Percentiles rank a stretch among this genome's conserved stretches.
Conservation (phyloP, 1,140 invertebrate species). For the Macrotrachela quadricornifera region DNA sequence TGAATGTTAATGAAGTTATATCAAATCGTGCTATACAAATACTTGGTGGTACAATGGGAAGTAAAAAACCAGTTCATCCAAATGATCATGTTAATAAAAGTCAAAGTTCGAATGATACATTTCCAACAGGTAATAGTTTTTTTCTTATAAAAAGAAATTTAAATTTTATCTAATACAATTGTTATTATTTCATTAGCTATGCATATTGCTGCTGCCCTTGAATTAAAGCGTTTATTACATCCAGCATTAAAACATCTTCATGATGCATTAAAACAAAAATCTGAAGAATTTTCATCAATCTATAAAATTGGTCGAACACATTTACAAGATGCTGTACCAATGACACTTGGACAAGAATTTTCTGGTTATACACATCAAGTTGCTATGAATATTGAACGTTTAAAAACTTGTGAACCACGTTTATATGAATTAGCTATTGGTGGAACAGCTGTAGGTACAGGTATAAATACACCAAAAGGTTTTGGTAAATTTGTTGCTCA, state of each 20-base stretch:
- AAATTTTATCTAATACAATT: too few species aligned
- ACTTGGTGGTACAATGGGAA: constrained; percentile 70
- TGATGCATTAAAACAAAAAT: constrained; percentile 51
- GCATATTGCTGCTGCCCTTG: constrained; percentile 82
- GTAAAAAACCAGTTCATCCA: constrained; percentile 81
- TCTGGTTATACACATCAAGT: constrained; percentile 74
- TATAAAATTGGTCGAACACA: constrained; percentile 78
- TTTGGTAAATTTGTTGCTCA: constrained; percentile 69
- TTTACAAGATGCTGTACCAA: constrained; percentile 71
- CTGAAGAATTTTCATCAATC: constrained; percentile 63
- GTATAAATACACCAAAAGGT: constrained; percentile 54
- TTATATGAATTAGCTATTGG: constrained; percentile 67
- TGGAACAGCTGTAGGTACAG: constrained; percentile 92
- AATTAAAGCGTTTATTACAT: constrained; percentile 56
- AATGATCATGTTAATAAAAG: constrained; percentile 99
- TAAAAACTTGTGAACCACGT: constrained; percentile 59
- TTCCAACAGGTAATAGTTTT: constrained; percentile 58
- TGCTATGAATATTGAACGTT: constrained; percentile 57
- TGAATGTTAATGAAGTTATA: constrained; percentile 88
- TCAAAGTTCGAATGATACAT: constrained; percentile 97
- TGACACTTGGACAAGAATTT: constrained; percentile 95
- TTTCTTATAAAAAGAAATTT: too few species aligned
- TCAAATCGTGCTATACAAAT: constrained; percentile 83
- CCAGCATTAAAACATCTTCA: constrained; percentile 55
- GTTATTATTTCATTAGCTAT: constrained; percentile 48